These are phyloP conservation scores for Iphiclides podalirius DNA, from an alignment of 2,888 invertebrate species.

Conservation along the genomic window DNA sequence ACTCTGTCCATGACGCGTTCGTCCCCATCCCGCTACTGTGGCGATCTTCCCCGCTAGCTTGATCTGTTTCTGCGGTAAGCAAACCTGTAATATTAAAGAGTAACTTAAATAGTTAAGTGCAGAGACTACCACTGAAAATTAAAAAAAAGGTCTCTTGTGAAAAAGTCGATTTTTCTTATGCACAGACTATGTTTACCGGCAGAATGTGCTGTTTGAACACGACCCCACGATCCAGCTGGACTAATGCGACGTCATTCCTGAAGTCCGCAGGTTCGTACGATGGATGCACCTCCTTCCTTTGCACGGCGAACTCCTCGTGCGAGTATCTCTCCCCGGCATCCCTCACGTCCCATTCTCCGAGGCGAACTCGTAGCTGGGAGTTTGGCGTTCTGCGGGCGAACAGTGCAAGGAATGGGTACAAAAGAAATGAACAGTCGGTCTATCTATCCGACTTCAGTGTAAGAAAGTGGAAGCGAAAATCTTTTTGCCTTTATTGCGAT, in stretches of 20 bases:
- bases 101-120: neutral
- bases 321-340: slow-evolving; percentile 89
- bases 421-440: too few species aligned
- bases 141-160: too few species aligned
- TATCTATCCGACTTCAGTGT: too few species aligned
- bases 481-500: too few species aligned
- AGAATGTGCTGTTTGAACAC: slow-evolving; percentile 95
- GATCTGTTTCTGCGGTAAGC: slow-evolving; percentile 88
- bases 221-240: slow-evolving; percentile 89
- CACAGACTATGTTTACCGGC: slow-evolving; percentile 84
- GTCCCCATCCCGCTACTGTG: slow-evolving; percentile 95
- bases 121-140: too few species aligned
- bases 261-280: slow-evolving; percentile 95
- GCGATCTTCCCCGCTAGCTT: slow-evolving; percentile 93
- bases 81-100: slow-evolving; percentile 76
- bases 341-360: slow-evolving; percentile 96
- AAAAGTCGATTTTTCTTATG: too few species aligned
- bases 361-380: slow-evolving; percentile 91
- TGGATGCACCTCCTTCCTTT: slow-evolving; percentile 94
- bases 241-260: slow-evolving; percentile 92
- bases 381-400: slow-evolving; percentile 86
- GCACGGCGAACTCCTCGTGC: slow-evolving; percentile 93
- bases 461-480: too few species aligned
- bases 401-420: too few species aligned
- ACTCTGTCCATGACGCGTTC: slow-evolving; percentile 92